Conservation (phyloP, 23 tunicate genomes). For the Halocynthia aurantium region DNA sequence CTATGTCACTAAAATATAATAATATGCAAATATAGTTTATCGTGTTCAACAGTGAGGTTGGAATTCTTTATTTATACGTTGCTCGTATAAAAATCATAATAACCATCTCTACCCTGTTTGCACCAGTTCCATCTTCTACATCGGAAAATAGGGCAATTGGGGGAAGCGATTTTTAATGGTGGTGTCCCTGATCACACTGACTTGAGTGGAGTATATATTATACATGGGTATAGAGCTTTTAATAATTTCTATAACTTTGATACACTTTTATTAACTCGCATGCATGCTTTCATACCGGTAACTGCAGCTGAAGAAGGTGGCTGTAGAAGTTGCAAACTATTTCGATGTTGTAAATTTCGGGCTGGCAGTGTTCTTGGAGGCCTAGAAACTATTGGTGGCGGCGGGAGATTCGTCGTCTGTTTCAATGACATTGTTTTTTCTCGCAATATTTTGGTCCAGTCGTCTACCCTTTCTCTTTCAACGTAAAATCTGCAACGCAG, state of each 20-base stretch:
- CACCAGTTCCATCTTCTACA: too few species aligned
- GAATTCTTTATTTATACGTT: neutral
- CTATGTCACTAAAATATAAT: too few species aligned
- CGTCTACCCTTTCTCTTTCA: slow-evolving; percentile 13
- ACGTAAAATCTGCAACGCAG: slow-evolving; percentile 40
- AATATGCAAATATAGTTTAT: too few species aligned
- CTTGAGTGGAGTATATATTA: too few species aligned
- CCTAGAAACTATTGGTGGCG: slow-evolving; percentile 35
- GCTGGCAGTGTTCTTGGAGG: slow-evolving; percentile 34
- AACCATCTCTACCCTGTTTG: too few species aligned
- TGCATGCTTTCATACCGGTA: neutral
- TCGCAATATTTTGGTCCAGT: slow-evolving; percentile 33
- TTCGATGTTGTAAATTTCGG: neutral
- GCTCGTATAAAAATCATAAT: neutral
- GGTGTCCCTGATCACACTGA: too few species aligned
- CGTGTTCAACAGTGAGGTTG: too few species aligned
- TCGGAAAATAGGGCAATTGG: too few species aligned
- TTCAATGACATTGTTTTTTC: slow-evolving; percentile 25
- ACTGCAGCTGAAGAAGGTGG: slow-evolving; percentile 7
- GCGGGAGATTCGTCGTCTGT: slow-evolving; percentile 23
- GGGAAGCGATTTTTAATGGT: too few species aligned
- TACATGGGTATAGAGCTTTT: neutral
- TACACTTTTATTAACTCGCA: too few species aligned
- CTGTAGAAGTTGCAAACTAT: neutral
- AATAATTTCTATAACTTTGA: neutral